Evolutionary conservation across 2,888 invertebrate genomes (phyloP).

Genomic region (Cryptophagus acutangulus): DNA sequence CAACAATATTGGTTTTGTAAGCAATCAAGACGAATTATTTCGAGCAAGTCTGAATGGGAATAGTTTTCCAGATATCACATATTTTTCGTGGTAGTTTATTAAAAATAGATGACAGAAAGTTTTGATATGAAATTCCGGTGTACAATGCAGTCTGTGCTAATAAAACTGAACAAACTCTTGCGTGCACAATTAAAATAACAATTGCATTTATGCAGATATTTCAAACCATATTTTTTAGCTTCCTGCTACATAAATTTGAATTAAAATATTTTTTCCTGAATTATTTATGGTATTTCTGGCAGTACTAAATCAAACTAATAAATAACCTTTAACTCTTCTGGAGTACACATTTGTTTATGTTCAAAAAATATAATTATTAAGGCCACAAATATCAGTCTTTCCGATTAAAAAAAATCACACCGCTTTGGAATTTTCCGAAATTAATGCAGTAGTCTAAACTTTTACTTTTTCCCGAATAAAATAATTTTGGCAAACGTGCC

Average conservation of each 20-base stretch:
- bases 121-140: background rate
- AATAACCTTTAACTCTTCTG: conserved; percentile 48
- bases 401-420: background rate
- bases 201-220: conserved; percentile 35
- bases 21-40: background rate
- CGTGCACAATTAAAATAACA: conserved; percentile 36
- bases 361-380: background rate
- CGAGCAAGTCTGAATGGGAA: background rate
- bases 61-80: background rate
- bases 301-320: conserved; percentile 3
- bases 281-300: conserved; percentile 2
- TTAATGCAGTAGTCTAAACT: conserved; percentile 1
- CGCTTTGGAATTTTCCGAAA: conserved; percentile 8
- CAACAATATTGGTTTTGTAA: background rate
- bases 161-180: conserved; percentile 19
- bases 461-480: conserved; percentile 2
- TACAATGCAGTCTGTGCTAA: conserved; percentile 1
- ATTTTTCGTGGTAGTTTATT: too few species aligned
- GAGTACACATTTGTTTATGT: conserved; percentile 46
- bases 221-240: conserved; percentile 16
- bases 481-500: conserved; percentile 4
- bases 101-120: background rate
- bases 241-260: conserved; percentile 20
- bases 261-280: conserved; percentile 11
- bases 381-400: background rate